phyloP scores from a whole-genome alignment of 1,140 invertebrate species.

The Nixonia krombeini region DNA sequence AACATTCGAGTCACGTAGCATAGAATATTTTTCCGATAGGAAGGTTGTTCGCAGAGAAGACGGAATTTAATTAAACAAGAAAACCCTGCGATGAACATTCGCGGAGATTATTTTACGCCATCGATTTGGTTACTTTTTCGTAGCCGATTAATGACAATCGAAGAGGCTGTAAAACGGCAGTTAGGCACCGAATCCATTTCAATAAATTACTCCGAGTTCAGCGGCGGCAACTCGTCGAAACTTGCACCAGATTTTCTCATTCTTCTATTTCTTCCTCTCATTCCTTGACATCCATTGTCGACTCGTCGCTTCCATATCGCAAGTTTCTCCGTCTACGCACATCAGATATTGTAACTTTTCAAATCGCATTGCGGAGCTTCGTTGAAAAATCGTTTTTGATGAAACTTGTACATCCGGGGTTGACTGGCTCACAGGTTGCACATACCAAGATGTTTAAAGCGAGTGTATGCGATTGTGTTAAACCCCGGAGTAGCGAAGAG shows the following conservation, averaged over 20 bases:
- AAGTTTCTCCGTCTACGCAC: too few species aligned
- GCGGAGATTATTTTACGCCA: not conserved
- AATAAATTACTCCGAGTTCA: not conserved
- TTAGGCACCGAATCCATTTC: not conserved
- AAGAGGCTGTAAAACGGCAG: not conserved
- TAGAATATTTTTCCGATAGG: slow-evolving; percentile 4
- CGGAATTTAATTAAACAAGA: slow-evolving; percentile 12
- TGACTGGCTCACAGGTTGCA: not conserved
- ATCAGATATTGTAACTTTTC: too few species aligned
- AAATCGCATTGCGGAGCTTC: too few species aligned
- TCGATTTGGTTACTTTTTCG: not conserved
- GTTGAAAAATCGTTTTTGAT: not conserved
- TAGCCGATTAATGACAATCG: not conserved
- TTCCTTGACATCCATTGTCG: not conserved
- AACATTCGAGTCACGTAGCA: slow-evolving; percentile 8
- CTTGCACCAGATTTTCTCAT: not conserved
- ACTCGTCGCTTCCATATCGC: too few species aligned
- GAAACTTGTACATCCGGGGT: not conserved
- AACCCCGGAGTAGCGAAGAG: not conserved
- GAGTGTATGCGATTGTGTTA: not conserved
- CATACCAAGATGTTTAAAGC: not conserved
- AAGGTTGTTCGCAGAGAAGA: not conserved
- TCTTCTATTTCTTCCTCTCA: not conserved
- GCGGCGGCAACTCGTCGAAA: too few species aligned
- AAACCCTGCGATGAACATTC: not conserved